Evolutionary conservation across 2,888 invertebrate genomes (phyloP).

Genomic region (Macaria notata): DNA sequence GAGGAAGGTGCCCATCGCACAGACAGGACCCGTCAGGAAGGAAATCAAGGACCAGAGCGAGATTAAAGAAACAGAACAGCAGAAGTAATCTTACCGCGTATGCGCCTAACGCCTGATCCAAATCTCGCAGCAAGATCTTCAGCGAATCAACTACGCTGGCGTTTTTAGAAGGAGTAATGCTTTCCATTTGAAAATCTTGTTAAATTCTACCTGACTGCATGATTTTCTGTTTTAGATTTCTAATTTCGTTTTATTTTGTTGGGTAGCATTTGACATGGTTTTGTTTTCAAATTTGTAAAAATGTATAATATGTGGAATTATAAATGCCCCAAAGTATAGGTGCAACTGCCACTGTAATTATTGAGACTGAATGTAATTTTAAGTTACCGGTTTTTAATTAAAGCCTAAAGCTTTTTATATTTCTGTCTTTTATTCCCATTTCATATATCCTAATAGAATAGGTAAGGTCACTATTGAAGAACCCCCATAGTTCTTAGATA

Average conservation of each 20-base stretch:
- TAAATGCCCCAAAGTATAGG: not conserved
- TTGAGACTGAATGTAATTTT: not conserved
- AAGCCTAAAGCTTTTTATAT: no score
- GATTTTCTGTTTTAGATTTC: no score
- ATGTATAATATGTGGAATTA: not conserved
- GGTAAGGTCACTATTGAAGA: no score
- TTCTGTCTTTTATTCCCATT: no score
- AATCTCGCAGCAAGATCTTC: no score
- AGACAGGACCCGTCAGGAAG: conserved; percentile 82
- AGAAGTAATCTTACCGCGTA: not conserved
- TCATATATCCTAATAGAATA: no score
- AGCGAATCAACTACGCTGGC: no score
- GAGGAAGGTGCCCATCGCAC: conserved; percentile 81
- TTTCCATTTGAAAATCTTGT: not conserved
- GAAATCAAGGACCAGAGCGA: conserved; percentile 75
- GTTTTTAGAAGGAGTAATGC: not conserved
- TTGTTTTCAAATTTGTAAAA: not conserved
- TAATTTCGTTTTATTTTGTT: not conserved
- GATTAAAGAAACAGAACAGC: conserved; percentile 49
- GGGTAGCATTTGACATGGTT: not conserved
- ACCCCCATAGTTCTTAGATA: no score
- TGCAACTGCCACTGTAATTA: not conserved
- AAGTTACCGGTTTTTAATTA: no score
- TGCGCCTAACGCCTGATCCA: not conserved
- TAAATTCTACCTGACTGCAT: conserved; percentile 1